These are phyloP conservation scores for Mus minutoides DNA, from an alignment of 2,797 vertebrate genomes.

Conservation along the genomic window DNA sequence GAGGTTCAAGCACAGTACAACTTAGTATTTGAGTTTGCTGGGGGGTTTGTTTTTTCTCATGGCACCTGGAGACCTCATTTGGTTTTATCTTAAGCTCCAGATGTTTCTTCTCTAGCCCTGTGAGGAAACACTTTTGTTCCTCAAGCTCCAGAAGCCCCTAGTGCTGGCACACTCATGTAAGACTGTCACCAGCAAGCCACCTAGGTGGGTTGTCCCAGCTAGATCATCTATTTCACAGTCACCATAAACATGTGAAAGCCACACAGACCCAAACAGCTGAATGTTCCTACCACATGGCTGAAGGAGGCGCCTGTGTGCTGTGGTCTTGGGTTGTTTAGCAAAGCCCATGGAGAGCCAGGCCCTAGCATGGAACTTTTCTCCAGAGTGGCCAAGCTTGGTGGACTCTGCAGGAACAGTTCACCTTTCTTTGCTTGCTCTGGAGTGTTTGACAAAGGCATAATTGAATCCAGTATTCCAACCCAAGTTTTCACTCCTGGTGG, in stretches of 20 bases:
- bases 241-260: slow-evolving; percentile 10
- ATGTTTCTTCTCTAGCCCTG: slow-evolving; percentile 20
- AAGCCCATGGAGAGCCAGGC: not conserved
- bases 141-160: not conserved
- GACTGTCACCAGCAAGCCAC: not conserved
- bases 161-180: not conserved
- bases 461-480: not conserved
- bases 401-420: not conserved
- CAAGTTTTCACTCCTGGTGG: not conserved
- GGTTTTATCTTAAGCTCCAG: not conserved
- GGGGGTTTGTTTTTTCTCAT: not conserved
- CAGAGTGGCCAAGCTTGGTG: not conserved
- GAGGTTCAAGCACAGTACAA: not conserved
- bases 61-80: not conserved
- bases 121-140: slow-evolving; percentile 50
- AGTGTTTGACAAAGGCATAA: not conserved
- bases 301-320: not conserved
- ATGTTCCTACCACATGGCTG: not conserved
- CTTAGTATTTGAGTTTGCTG: not conserved
- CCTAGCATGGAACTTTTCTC: not conserved
- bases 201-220: not conserved
- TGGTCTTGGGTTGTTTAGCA: not conserved
- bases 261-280: not conserved
- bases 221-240: not conserved
- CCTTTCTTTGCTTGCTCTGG: not conserved